Evolutionary conservation across 2,888 invertebrate species (phyloP).

Genomic region (Agrochola macilenta): DNA sequence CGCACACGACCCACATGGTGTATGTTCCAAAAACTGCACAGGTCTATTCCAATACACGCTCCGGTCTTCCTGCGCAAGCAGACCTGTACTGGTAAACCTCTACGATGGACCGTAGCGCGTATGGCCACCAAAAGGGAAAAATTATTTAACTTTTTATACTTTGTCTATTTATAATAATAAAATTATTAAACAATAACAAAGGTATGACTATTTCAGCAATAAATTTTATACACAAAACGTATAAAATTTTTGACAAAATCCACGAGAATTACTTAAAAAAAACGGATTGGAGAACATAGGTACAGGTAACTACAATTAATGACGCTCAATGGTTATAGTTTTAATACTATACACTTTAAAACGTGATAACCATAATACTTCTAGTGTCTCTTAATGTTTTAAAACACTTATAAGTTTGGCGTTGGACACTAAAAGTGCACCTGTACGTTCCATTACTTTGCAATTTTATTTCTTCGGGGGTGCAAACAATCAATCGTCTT

Average conservation of each 20-base stretch:
- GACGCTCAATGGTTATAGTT: no score
- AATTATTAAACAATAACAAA: not conserved
- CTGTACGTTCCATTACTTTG: not conserved
- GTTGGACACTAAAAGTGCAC: conserved; percentile 5
- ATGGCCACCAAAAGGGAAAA: not conserved
- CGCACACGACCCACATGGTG: not conserved
- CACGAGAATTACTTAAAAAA: not conserved
- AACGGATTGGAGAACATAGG: no score
- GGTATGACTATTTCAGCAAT: not conserved
- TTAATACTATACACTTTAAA: not conserved
- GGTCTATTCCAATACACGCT: not conserved
- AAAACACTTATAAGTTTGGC: not conserved
- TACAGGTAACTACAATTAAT: no score
- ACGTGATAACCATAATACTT: not conserved
- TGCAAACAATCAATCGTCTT: conserved; percentile 13
- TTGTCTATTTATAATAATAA: not conserved
- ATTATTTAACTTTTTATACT: no score
- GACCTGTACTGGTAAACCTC: not conserved
- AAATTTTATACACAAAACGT: not conserved
- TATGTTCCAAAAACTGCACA: not conserved
- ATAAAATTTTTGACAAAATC: not conserved
- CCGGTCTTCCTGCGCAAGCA: not conserved
- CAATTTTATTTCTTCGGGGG: conserved; percentile 20
- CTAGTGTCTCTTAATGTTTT: not conserved
- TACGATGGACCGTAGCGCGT: not conserved